Percentiles rank a stretch among this genome's conserved stretches.
Conservation (phyloP, 2,888 invertebrate genomes). For the Deroplatys truncata region DNA sequence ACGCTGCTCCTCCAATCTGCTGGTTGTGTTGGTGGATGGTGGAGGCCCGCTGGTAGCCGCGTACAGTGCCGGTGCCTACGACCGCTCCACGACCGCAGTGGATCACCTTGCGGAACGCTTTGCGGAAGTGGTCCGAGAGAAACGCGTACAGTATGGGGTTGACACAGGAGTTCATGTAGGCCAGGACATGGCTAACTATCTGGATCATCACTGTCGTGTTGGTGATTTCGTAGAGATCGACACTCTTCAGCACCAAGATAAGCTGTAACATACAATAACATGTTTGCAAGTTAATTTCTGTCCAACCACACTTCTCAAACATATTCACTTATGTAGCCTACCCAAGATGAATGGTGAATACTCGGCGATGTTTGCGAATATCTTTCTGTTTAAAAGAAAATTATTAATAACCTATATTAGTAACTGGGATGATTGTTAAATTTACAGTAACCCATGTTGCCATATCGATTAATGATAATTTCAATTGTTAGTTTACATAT, state of each 20-base stretch:
- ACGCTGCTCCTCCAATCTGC: background rate
- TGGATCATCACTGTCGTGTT: conserved; percentile 66
- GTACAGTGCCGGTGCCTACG: background rate
- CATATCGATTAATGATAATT: too few species aligned
- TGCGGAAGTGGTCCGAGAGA: conserved; percentile 88
- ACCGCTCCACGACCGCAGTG: conserved; percentile 31
- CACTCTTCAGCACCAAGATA: conserved; percentile 71
- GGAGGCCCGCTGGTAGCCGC: conserved; percentile 14
- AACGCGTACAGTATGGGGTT: conserved; percentile 94
- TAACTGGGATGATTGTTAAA: too few species aligned
- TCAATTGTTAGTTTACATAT: too few species aligned
- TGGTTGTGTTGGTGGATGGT: background rate
- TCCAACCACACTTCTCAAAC: too few species aligned
- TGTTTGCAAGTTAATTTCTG: too few species aligned
- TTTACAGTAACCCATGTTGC: too few species aligned
- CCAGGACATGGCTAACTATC: conserved; percentile 74
- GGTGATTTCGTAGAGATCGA: conserved; percentile 66
- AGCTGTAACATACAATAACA: conserved; percentile 54
- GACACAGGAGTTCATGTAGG: conserved; percentile 92
- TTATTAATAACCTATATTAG: too few species aligned
- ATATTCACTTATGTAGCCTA: too few species aligned
- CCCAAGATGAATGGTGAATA: too few species aligned
- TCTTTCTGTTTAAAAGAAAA: too few species aligned
- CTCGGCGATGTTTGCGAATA: too few species aligned
- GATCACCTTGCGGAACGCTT: conserved; percentile 73